A percentile compares a stretch with the other conserved stretches of the same genome.
These are phyloP conservation scores for Chelonoidis abingdonii DNA, from an alignment of 2,113 vertebrate genomes.

Conservation along the genomic window DNA sequence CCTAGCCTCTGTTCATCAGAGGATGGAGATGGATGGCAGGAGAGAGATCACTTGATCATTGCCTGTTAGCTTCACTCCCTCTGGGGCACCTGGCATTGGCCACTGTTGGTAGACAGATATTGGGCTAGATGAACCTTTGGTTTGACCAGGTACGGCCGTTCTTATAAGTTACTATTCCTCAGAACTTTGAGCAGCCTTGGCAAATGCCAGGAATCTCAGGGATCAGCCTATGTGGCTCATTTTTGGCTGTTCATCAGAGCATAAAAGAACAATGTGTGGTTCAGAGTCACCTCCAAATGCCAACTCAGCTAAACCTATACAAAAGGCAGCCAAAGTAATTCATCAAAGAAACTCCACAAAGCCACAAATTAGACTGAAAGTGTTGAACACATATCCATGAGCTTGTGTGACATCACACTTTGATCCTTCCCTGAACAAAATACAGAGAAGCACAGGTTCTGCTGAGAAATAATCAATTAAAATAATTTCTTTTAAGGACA, in stretches of 20 bases:
- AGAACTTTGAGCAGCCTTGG: background rate
- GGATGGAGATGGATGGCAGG: no score
- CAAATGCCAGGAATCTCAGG: background rate
- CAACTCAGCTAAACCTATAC: background rate
- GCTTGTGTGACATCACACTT: background rate
- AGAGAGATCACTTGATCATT: no score
- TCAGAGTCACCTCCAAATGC: background rate
- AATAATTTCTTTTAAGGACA: background rate
- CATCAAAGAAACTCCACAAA: background rate
- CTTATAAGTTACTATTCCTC: background rate
- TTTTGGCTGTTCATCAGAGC: background rate
- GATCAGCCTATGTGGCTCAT: background rate
- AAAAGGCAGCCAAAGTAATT: background rate
- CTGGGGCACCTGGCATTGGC: no score
- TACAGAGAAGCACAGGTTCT: background rate
- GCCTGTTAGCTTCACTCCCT: no score
- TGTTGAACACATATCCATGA: rapidly evolving
- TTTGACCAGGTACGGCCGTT: no score
- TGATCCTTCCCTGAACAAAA: background rate
- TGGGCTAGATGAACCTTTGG: no score
- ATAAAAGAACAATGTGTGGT: background rate
- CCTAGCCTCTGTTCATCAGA: no score
- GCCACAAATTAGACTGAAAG: background rate
- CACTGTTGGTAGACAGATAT: no score
- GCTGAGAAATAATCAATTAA: background rate